Evolutionary conservation across 2,888 invertebrate species (phyloP), one percentile per base, ranked within the genome.

Genomic region (Chalcis sispes): DNA sequence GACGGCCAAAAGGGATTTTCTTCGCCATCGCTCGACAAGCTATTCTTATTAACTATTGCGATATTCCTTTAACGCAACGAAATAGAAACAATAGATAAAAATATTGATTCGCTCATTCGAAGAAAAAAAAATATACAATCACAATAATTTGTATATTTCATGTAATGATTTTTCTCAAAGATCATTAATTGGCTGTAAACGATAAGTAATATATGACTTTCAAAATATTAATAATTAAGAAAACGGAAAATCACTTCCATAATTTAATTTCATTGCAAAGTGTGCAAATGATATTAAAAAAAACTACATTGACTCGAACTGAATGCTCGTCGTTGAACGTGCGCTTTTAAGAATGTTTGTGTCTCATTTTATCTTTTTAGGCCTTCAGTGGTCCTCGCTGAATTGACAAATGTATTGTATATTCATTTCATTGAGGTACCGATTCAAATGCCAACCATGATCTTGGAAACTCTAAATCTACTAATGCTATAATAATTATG

Each of bases 361-460:
- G 18, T 36, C 20, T 61, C 32, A 67, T 29, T 23, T 40, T 69
- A 27, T 32, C 46, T 46, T 58, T 32, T 75, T 77, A 77, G 77
- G 73, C 77, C 77, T 70, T 66, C 59, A 65, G 59, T 66, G 66
- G 48, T 73, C 73, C 65, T 77, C 65, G 64, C 65, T 70, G 61
- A 70, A 70, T 61, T 62, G 23, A 7, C 54, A 70, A 52, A 20
- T 42, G 25, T 29, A 20, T 32, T 59, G 29, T 69, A n/a, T 36
- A 25, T 75, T 46, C 20, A 7, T 32, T 69, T 64, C 65, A 70
- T 27, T 64, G 72, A 77, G 76, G 64, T 72, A 72, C 72, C 64
- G 52, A 29, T 69, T 70, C 27, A 77, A 73, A 73, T 73, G 70
- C 73, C 73, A 73, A 65, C 77, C 67, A 69, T 73, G 50, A 69